Evolutionary conservation across 2,888 invertebrate genomes (phyloP).

Genomic region (Laothoe populi): DNA sequence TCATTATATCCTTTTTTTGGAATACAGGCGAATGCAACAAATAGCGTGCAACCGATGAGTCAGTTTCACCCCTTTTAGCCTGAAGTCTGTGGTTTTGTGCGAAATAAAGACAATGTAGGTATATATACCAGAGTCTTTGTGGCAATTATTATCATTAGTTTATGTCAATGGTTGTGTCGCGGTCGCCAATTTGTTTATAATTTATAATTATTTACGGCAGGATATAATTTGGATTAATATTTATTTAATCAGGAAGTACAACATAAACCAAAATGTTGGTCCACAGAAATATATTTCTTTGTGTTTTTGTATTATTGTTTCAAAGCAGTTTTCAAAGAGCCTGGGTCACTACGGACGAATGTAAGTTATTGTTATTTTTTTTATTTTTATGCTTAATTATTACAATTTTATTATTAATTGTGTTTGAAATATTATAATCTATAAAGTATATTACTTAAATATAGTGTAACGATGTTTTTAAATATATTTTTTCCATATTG

Average conservation of each 20-base stretch:
- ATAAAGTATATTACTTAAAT: neutral
- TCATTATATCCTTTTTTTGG: neutral
- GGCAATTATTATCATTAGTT: conserved; percentile 35
- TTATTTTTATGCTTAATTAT: neutral
- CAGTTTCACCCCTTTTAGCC: conserved; percentile 16
- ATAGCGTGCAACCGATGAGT: conserved; percentile 16
- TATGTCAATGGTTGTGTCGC: conserved; percentile 43
- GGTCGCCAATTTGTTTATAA: conserved; percentile 34
- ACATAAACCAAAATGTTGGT: conserved; percentile 3
- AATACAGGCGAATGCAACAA: conserved; percentile 9
- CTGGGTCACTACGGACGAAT: conserved; percentile 68
- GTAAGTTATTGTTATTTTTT: conserved; percentile 51
- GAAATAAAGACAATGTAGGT: conserved; percentile 42
- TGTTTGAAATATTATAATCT: neutral
- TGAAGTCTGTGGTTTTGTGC: conserved; percentile 20
- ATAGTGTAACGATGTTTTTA: neutral
- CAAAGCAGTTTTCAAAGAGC: conserved; percentile 32
- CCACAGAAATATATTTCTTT: neutral
- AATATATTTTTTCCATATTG: neutral
- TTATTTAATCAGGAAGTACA: neutral
- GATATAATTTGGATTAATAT: neutral
- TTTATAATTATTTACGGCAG: neutral
- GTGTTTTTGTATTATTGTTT: conserved; percentile 41
- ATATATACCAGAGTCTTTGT: conserved; percentile 46
- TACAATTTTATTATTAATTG: neutral